Base-by-base conservation (phyloP, 1,140 invertebrate genomes). In the Hylaeus volcanicus region DNA sequence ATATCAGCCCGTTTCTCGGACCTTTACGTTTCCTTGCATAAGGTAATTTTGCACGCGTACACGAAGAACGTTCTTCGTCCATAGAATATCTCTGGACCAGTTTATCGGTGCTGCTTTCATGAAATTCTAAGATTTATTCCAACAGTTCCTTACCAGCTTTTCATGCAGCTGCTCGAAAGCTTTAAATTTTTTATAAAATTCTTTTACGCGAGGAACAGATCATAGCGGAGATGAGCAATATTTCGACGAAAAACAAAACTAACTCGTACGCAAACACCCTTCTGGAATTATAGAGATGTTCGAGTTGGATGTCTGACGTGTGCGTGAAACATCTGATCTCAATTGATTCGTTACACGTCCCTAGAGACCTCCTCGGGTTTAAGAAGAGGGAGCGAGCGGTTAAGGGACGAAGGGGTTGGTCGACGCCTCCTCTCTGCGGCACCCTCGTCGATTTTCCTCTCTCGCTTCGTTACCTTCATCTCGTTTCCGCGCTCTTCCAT, bases 291-390 rank as follows among this genome's bases (percentile, higher is more conserved):
- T 51, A 6, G 51, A 9, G 51, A 9, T 51, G 11, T 9, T 51
- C 51, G 51, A 51, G 11, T 14, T 11, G 5, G 9, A 8, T 6
- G 11, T 26, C 26, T 39, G 4, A 41, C 41, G 64, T 6, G 51
- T 14, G 43, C 2, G 56, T 45, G 64, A 63, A 26, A 66, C 71
- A 69, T 79, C 81, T 55, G 81, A 81, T 86, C 88, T 89, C 88
- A 87, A 90, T 92, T 92, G 90, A 92, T 90, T 91, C 90, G 89
- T 89, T 91, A 90, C 88, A 84, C 83, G 86, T 88, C 85, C 88
- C 82, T 69, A 84, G 75, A 64, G 75, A 71, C 2, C 41, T 81
- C 6, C 66, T 55, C 43, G 68, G 37, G 61, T 61, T 66, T 53
- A 71, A 85, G 68, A 72, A 81, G 79, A 81, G 64, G 61, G 61